Base-by-base conservation (phyloP, 1,140 invertebrate genomes). In the Trachymyrmex cornetzi region DNA sequence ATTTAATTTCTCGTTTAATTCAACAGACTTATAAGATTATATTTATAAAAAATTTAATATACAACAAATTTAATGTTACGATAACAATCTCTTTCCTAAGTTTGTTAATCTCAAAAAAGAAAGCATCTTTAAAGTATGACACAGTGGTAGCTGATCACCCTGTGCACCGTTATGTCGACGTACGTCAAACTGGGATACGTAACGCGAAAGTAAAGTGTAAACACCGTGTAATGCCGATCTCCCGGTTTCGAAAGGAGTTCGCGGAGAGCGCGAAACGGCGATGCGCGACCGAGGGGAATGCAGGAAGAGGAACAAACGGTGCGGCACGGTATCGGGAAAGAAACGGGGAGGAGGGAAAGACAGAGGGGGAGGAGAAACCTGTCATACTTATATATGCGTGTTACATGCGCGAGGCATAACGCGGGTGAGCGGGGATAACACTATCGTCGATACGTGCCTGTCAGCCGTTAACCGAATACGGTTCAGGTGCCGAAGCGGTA, bases 381-480 rank as follows among this genome's bases (percentile, higher is more conserved):
- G 74, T 38, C 53, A 44, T 57, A 44, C 74, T 71, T 80, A 69
- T 22, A 27, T 67, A 53, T 57, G 55, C 77, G 69, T 53, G 86
- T 88, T 88, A 88, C 72, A 69, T 55, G 44, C 61, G 19, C 61
- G 24, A 12, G 38, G 38, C 67, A 30, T 22, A 30, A 64, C 22
- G 27, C 34, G 81, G 19, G 30, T 22, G 34, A 63, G 34, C n/a
- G 63, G 16, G 44, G 24, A 55, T 16, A 82, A 16, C 16, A 87
- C 48, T 85, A 81, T 67, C 55, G 55, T 38, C 71, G 81, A 85
- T 85, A 85, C 59, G 85, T 69, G 77, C 24, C 12, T 55, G 84
- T 72, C 77, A 89, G 77, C 80, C 84, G 82, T 89, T 89, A 89
- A 89, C 88, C 88, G 88, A 89, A 89, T 89, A 89, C 88, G 88